These are phyloP conservation scores for Novumbra hubbsi DNA, from an alignment of 2,797 vertebrate genomes.

Conservation along the genomic window DNA sequence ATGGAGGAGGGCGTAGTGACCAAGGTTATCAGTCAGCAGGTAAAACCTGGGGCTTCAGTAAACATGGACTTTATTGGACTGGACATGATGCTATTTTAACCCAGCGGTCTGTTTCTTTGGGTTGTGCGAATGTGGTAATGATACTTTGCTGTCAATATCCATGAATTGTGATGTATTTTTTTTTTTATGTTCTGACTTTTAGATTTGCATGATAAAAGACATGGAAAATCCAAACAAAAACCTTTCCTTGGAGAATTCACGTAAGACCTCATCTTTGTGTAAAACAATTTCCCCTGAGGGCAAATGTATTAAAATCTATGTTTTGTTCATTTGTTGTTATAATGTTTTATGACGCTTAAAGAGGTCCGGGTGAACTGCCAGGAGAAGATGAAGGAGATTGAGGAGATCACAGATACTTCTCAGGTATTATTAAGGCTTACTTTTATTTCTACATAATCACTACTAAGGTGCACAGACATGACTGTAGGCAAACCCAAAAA, in stretches of 20 bases:
- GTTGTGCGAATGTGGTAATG: not conserved
- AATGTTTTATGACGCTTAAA: slow-evolving; percentile 26
- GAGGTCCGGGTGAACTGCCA: slow-evolving; percentile 50
- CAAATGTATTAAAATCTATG: not conserved
- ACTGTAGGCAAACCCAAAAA: too few species aligned
- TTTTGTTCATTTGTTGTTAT: not conserved
- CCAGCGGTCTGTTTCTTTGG: not conserved
- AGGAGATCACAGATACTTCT: slow-evolving; percentile 27
- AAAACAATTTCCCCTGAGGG: not conserved
- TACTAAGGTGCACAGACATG: not conserved
- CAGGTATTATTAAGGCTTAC: slow-evolving; percentile 44
- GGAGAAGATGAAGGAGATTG: slow-evolving; percentile 32
- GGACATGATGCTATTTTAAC: not conserved
- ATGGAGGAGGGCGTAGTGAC: slow-evolving; percentile 42
- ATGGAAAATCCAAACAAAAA: slow-evolving; percentile 30
- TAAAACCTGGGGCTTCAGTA: slow-evolving; percentile 1
- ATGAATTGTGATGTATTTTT: not conserved
- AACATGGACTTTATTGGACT: not conserved
- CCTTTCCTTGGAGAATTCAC: slow-evolving; percentile 30
- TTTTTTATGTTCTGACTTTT: slow-evolving; percentile 28
- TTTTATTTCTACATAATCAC: not conserved
- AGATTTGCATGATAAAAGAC: slow-evolving; percentile 49
- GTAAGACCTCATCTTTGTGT: slow-evolving; percentile 37
- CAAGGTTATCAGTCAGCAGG: slow-evolving; percentile 47
- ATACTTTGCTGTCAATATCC: not conserved